Percentiles rank a stretch among this genome's conserved stretches.
Evolutionary conservation across 2,888 invertebrate genomes (phyloP).

Genomic region (Tipula helvola): DNA sequence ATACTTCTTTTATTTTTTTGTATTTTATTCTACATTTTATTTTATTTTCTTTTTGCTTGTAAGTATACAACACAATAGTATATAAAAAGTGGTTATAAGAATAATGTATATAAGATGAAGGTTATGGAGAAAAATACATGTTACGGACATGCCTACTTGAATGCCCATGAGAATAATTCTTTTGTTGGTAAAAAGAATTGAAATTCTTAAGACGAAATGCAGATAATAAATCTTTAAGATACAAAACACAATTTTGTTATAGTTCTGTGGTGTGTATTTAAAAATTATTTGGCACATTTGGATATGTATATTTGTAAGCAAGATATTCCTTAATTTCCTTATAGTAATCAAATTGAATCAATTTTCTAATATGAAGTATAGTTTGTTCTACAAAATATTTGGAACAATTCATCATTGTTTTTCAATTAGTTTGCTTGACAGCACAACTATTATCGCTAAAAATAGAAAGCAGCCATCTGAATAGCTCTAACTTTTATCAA

Average conservation of each 20-base stretch:
- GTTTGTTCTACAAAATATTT: no score
- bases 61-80: background rate
- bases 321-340: no score
- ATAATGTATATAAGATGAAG: background rate
- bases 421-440: no score
- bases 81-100: background rate
- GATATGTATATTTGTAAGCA: no score
- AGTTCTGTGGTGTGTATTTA: background rate
- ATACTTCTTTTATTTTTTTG: background rate
- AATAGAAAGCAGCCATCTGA: no score
- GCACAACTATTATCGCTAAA: no score
- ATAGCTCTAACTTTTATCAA: no score
- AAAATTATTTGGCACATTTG: background rate
- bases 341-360: no score
- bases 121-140: background rate
- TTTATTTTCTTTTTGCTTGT: background rate
- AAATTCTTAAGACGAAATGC: background rate
- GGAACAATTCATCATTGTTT: no score
- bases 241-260: background rate
- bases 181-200: background rate
- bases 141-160: conserved; percentile 4
- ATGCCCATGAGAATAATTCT: background rate
- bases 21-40: background rate
- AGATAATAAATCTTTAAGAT: background rate
- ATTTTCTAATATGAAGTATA: no score